Base-by-base conservation (phyloP, 2,113 vertebrate genomes). In the Himantopus leucocephalus region DNA sequence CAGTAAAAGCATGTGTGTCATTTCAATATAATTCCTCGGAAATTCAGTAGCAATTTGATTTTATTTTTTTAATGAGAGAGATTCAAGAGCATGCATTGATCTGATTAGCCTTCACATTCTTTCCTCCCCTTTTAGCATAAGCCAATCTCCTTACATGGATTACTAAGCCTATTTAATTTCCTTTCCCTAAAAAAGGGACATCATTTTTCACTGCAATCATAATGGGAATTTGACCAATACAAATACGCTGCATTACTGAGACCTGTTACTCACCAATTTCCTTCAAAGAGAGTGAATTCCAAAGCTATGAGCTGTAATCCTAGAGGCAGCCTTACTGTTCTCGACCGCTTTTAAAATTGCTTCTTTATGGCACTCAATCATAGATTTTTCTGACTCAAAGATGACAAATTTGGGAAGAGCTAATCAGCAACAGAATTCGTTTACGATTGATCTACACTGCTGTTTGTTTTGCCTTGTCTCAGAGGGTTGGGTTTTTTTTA, bases 11-110 rank as follows among this genome's bases (percentile, higher is more conserved):
- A 93, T 30, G 10, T 23, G 35, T 92, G 59, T 22, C 50, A 67
- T 77, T 92, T 90, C 55, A 64, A 53, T 29, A 39, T 83, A 88
- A 94, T 85, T 90, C 63, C 72, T 77, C 0, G 0, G 82, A 92
- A 92, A 91, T 80, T 53, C 83, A 88, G 92, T 79, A 71, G 88
- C 88, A 83, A 79, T 93, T 78, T 90, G 35, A 94, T 85, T 95
- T 89, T 82, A 56, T 85, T 91, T 91, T 91, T 90, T 85, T 85
- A 85, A 94, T 66, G 43, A 95, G 52, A 80, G 3, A 77, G 66
- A 88, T 83, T 77, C 71, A 73, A 91, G 29, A 62, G 67, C 13
- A 59, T 26, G 59, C 43, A 79, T 52, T 68, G 75, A 94, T 88
- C 85, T 85, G 92, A 94, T 92, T 73, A 87, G 81, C 41, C 60